Evolutionary conservation across 2,888 invertebrate species (phyloP).

Genomic region (Mythimna albipuncta): DNA sequence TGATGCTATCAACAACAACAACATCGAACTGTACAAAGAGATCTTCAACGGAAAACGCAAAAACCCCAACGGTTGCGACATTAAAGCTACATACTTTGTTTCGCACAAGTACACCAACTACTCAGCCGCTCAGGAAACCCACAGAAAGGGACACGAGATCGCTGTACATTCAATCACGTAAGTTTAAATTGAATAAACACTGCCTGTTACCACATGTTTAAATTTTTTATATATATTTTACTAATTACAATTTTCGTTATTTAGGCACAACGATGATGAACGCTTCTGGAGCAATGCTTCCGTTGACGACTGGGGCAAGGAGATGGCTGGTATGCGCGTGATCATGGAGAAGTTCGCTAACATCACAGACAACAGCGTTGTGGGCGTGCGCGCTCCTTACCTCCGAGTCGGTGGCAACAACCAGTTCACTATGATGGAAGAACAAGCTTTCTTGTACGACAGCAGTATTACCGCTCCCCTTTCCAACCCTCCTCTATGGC

Average conservation of each 20-base stretch:
- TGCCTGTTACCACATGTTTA: not conserved
- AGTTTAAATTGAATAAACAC: conserved; percentile 78
- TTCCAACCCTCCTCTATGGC: conserved; percentile 98
- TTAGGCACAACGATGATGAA: conserved; percentile 97
- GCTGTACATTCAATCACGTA: conserved; percentile 98
- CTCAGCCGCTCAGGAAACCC: conserved; percentile 97
- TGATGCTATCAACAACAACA: conserved; percentile 98
- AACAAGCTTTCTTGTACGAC: conserved; percentile 98
- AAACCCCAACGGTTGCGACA: conserved; percentile 98
- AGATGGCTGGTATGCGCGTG: conserved; percentile 98
- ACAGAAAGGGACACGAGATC: conserved; percentile 97
- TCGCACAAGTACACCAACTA: conserved; percentile 98
- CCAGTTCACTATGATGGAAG: conserved; percentile 99
- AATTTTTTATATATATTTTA: not conserved
- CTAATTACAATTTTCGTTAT: conserved; percentile 27
- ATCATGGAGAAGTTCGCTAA: conserved; percentile 97
- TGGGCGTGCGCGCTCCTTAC: conserved; percentile 97
- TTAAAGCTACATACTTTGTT: conserved; percentile 97
- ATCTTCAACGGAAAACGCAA: conserved; percentile 97
- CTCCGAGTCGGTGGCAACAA: conserved; percentile 98
- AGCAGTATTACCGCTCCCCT: conserved; percentile 98
- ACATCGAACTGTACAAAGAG: conserved; percentile 97
- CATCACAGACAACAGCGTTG: conserved; percentile 97
- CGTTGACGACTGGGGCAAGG: conserved; percentile 98
- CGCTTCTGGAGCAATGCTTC: conserved; percentile 98